Percentiles rank a stretch among this genome's conserved stretches.
Evolutionary conservation across 2,797 vertebrate genomes (phyloP).

Genomic region (Pipistrellus pygmaeus): DNA sequence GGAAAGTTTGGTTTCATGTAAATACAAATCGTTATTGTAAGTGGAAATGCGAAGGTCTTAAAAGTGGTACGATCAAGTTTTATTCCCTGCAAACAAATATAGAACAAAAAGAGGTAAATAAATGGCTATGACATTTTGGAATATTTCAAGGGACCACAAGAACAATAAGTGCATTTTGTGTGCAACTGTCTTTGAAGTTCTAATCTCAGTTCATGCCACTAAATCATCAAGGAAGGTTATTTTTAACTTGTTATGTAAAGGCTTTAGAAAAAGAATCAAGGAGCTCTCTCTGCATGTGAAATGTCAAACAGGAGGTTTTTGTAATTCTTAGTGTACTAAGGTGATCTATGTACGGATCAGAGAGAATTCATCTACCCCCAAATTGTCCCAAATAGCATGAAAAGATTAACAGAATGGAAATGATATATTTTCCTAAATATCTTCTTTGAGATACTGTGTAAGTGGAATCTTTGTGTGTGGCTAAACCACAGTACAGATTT

Average conservation of each 20-base stretch:
- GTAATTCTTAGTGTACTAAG: constrained; percentile 47
- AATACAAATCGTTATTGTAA: constrained; percentile 66
- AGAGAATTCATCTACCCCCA: constrained; percentile 40
- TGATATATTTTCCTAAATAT: constrained; percentile 39
- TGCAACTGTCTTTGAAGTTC: constrained; percentile 85
- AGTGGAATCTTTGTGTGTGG: constrained; percentile 19
- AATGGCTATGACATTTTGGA: constrained; percentile 80
- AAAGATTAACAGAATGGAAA: constrained; percentile 44
- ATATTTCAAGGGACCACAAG: constrained; percentile 74
- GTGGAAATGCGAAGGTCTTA: constrained; percentile 70
- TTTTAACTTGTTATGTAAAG: constrained; percentile 86
- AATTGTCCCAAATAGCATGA: constrained; percentile 45
- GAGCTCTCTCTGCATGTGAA: constrained; percentile 75
- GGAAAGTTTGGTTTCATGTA: constrained; percentile 69
- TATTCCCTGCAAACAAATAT: constrained; percentile 78
- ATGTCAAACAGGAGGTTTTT: constrained; percentile 78
- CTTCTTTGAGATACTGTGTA: constrained; percentile 51
- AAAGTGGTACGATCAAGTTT: constrained; percentile 73
- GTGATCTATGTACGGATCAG: constrained; percentile 48
- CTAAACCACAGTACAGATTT: constrained; percentile 48
- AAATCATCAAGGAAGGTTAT: constrained; percentile 84
- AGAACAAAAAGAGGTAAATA: constrained; percentile 79
- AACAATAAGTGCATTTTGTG: constrained; percentile 75
- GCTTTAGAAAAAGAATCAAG: constrained; percentile 65
- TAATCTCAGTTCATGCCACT: constrained; percentile 85